Percentiles rank a stretch among this genome's conserved stretches.
phyloP scores from a whole-genome alignment of 2,113 vertebrate genomes.

The Limanda limanda region DNA sequence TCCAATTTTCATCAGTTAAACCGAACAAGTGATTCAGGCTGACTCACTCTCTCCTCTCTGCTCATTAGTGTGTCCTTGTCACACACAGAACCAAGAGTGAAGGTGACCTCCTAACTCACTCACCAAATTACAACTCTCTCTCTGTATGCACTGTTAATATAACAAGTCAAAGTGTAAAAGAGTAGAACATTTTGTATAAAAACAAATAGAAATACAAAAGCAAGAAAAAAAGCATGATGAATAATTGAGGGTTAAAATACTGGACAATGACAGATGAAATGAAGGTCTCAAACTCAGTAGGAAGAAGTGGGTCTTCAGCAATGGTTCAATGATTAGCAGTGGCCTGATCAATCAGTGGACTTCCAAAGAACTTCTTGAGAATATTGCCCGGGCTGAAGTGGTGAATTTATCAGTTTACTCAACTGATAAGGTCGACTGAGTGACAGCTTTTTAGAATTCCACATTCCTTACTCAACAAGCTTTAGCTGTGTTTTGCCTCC shows the following conservation, averaged over 20 bases:
- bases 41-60: conserved; percentile 30
- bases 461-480: neutral
- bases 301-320: no score
- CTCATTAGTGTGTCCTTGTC: conserved; percentile 55
- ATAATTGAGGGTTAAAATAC: no score
- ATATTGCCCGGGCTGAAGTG: neutral
- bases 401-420: conserved; percentile 20
- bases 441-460: neutral
- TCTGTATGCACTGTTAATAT: neutral
- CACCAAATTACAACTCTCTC: conserved; percentile 45
- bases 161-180: no score
- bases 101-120: conserved; percentile 43
- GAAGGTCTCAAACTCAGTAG: no score
- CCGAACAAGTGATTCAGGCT: conserved; percentile 31
- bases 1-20: conserved; percentile 8
- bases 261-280: no score
- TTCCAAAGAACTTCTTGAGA: conserved; percentile 3
- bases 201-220: no score
- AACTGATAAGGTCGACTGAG: conserved; percentile 32
- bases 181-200: no score
- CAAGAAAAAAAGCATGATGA: no score
- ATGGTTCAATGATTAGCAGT: neutral
- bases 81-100: conserved; percentile 39
- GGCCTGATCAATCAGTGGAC: neutral
- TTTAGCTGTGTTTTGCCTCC: conserved; percentile 12